These are phyloP conservation scores for Alligator sinensis DNA, from an alignment of 2,113 vertebrate species.

Conservation along the genomic window DNA sequence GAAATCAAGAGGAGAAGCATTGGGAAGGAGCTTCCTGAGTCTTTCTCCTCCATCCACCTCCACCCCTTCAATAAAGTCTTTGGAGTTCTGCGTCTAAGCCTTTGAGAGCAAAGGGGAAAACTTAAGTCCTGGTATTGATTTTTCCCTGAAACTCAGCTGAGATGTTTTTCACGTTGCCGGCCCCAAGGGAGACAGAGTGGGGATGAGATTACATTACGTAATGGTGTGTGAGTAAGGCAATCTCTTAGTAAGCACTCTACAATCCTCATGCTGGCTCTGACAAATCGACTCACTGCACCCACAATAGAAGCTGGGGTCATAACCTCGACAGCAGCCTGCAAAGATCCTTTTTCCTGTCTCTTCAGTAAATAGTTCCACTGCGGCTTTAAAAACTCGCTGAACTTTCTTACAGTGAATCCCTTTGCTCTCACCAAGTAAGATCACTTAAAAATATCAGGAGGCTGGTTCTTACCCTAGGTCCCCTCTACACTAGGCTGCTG, in stretches of 20 bases:
- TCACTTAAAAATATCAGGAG: background rate
- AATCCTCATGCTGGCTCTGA: background rate
- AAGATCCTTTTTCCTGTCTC: background rate
- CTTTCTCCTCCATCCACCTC: background rate
- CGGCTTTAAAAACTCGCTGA: background rate
- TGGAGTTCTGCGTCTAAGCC: background rate
- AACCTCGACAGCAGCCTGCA: background rate
- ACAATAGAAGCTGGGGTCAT: background rate
- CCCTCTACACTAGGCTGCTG: background rate
- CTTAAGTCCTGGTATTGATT: background rate
- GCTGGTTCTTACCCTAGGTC: too few relatives aligned
- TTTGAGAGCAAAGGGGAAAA: background rate
- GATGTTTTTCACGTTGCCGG: background rate
- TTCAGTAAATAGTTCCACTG: background rate
- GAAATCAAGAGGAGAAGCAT: background rate
- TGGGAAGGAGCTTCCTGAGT: background rate
- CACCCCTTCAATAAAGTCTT: too few relatives aligned
- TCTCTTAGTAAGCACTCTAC: background rate
- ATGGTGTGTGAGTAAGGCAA: background rate
- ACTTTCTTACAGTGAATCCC: background rate
- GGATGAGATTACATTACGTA: background rate
- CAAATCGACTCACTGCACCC: accelerated
- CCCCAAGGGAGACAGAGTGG: background rate
- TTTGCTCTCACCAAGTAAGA: background rate
- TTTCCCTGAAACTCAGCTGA: background rate